A percentile compares a stretch with the other conserved stretches of the same genome.
These are phyloP conservation scores for Cantharis rufa DNA, from an alignment of 2,888 invertebrate genomes.

Conservation along the genomic window DNA sequence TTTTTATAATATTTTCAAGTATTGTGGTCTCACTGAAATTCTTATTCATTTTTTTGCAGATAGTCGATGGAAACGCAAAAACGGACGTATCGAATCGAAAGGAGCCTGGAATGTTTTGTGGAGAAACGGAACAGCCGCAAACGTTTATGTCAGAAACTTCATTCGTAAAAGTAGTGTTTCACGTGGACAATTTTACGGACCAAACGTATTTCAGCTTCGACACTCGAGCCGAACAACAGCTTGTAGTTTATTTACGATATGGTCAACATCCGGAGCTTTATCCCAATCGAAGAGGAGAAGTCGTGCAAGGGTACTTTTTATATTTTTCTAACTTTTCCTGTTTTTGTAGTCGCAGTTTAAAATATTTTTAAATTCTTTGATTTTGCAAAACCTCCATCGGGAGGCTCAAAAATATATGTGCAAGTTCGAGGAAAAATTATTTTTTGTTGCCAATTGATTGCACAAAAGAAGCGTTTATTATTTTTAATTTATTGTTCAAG, in stretches of 20 bases:
- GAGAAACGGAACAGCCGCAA: slow-evolving; percentile 91
- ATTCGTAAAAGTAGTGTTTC: slow-evolving; percentile 88
- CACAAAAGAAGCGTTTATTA: neutral
- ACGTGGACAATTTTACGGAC: slow-evolving; percentile 91
- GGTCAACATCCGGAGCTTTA: slow-evolving; percentile 94
- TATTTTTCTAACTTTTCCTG: neutral
- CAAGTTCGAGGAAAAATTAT: neutral
- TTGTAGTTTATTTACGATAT: slow-evolving; percentile 86
- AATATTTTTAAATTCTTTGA: neutral
- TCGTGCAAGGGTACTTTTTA: slow-evolving; percentile 75
- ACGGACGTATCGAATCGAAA: slow-evolving; percentile 86
- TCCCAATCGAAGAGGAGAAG: slow-evolving; percentile 86
- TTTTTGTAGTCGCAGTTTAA: neutral
- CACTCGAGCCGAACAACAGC: slow-evolving; percentile 87
- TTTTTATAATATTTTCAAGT: no score
- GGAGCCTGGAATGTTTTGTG: slow-evolving; percentile 89
- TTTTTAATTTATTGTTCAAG: neutral
- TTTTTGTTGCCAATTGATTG: neutral
- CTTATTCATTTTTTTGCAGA: slow-evolving; percentile 62
- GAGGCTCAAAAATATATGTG: neutral
- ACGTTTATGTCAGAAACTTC: slow-evolving; percentile 94
- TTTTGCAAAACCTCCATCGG: no score
- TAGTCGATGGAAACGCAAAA: slow-evolving; percentile 88
- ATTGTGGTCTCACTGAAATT: neutral
- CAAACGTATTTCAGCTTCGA: slow-evolving; percentile 88